Evolutionary conservation across 2,797 vertebrate species (phyloP), one percentile per base, ranked within the genome.

Genomic region (Eospalax fontanierii): DNA sequence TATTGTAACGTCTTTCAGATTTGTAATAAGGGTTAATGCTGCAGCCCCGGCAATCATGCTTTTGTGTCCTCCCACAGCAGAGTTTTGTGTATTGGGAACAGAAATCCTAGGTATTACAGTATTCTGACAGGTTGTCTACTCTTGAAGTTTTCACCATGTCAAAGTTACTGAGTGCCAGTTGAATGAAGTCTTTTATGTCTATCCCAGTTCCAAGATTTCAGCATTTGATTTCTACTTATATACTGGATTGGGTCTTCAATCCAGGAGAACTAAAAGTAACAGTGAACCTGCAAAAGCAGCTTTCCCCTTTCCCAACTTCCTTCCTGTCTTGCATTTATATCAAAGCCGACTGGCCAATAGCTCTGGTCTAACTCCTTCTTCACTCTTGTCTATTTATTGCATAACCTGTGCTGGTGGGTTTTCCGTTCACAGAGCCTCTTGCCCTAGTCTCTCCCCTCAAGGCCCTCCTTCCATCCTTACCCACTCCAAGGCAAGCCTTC

Each of bases 1-100:
- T 30, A 2, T 43, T 89, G 71, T 21, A 76, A 94, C 91, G 63
- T 46, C 28, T 76, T 86, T 95, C 89, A 81, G 74, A 87, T 93
- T 88, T 87, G 12, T 9, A 93, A 28, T 71, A 73, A 86, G 96
- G 15, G 54, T 71, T 89, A 73, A 79, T 63, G 93, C 43, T 65
- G 38, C 21, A 76, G 79, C 2, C 50, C 6, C 10, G n/a, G 65
- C 26, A 93, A 54, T 81, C 38, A 79, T 30, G 14, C 30, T 87
- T 91, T 10, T 81, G 68, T 79, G 9, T 74, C 66, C 33, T 86
- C 61, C 88, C 70, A 33, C 94, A 89, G 70, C 85, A 90, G 19
- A 28, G 22, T 54, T 73, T 59, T 94, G n/a, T 66, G 30, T 65
- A 75, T 74, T 50, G 68, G 38, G 38, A 93, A 70, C 24, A 78